Evolutionary conservation across 2,888 invertebrate genomes (phyloP), one percentile per base, ranked within the genome.

Genomic region (Drosophila picticornis): DNA sequence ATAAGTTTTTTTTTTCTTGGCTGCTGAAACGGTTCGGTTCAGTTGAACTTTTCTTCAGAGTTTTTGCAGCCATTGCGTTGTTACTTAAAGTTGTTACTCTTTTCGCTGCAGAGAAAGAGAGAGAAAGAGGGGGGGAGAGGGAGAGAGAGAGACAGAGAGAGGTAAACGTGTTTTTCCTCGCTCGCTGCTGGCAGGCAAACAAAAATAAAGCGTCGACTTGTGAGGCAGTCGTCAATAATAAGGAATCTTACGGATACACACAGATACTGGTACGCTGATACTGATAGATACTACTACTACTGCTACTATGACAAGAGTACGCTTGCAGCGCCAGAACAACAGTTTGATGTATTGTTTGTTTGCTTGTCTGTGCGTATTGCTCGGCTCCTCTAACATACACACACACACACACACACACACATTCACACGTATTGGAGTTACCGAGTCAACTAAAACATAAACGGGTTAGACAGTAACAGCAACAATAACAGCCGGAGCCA

Each of bases 141-240:
- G 29, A 60, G 52, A 51, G 51, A n/a, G 51, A n/a, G 51, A 51
- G n/a, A 52, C 13, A 51, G 2, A 22, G n/a, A 32, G 31, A 62
- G 46, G 59, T 79, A 90, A 90, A 90, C 91, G 83, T 78, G 91
- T 90, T 91, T 90, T 88, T 76, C 80, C 78, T 77, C 84, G 80
- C 78, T 83, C 36, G 36, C 55, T 76, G 66, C 73, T 72, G 63
- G 67, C 58, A 69, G 60, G 64, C 67, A 80, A 84, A 88, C 77
- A 83, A 86, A 81, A 81, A 86, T 83, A 85, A 84, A 81, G 80
- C 60, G 31, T 31, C 55, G 72, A 51, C 62, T 63, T 56, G 53
- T 68, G 65, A 53, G 51, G 62, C 63, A 82, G 82, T 78, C 75
- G 46, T 46, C 25, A 46, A 25, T 46, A 88, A 84, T 83, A 86